These are phyloP conservation scores for Pachyseris speciosa DNA, from an alignment of 64 coral and sea anemone genomes.

Conservation along the genomic window DNA sequence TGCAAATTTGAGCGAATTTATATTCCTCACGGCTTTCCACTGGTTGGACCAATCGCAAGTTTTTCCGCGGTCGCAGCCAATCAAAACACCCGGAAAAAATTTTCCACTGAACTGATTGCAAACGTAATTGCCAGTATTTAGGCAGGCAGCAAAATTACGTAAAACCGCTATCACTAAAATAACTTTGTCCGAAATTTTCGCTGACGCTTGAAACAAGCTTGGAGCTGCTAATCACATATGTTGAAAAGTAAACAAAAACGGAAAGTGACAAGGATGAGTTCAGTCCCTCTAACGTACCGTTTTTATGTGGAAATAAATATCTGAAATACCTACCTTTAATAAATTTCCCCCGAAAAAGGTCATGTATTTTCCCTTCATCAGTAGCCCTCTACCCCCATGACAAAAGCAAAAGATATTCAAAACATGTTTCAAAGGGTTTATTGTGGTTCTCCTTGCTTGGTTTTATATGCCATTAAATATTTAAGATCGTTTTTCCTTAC, in stretches of 20 bases:
- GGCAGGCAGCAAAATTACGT: not conserved
- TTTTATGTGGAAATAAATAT: too few species aligned
- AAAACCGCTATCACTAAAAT: not conserved
- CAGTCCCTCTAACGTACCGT: not conserved
- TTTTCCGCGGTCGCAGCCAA: conserved; percentile 52
- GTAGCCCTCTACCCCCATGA: too few species aligned
- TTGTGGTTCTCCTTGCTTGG: too few species aligned
- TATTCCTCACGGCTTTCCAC: conserved; percentile 15
- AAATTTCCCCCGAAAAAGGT: not conserved
- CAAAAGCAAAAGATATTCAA: too few species aligned
- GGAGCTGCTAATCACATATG: not conserved
- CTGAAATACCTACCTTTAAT: too few species aligned
- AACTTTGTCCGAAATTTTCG: not conserved
- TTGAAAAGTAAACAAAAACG: not conserved
- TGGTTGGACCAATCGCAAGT: conserved; percentile 43
- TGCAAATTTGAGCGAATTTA: conserved; percentile 66
- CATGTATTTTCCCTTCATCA: not conserved
- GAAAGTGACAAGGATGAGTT: not conserved
- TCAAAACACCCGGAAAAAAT: not conserved
- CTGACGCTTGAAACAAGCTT: not conserved
- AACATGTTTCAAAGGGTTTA: too few species aligned
- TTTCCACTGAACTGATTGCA: not conserved
- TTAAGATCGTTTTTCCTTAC: too few species aligned
- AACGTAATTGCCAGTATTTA: not conserved
- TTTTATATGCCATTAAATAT: too few species aligned